Base-by-base conservation (phyloP, 2,797 vertebrate genomes). In the Rhinichthys osculus region DNA sequence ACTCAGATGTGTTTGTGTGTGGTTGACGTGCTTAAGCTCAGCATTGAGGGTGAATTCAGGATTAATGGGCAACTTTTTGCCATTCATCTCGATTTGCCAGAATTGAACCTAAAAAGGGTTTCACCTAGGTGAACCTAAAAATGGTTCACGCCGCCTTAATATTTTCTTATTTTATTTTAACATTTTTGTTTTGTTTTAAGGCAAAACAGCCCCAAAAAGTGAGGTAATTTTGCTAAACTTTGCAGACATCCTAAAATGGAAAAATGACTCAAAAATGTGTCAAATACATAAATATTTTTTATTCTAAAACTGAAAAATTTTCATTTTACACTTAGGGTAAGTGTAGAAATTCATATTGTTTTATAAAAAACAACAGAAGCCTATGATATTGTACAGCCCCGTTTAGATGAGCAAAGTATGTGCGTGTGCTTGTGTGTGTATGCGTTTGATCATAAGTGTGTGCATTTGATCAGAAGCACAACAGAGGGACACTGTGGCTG, bases 351-450 rank as follows among this genome's bases (percentile, higher is more conserved):
- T 40, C 40, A 27, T 40, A 40, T 23, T 17, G 21, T 54, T 74
- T 38, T 42, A 42, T 42, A 64, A 30, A 42, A 78, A 59, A 78
- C 23, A 42, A 42, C 8, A 42, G 54, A 78, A 42, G 76, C 76
- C 76, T 19, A 64, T 64, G 2, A 42, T 62, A 69, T 47, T 81
- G 30, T 16, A 47, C 42, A 67, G n/a, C n/a, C 86, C 66, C 40
- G 70, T 73, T 78, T 78, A 85, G 83, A 66, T 87, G 47, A 33
- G 42, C 6, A 71, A 27, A n/a, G n/a, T 86, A 85, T 85, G 85
- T 78, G 42, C 81, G 83, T 35, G 88, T 86, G 91, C 87, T 83
- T 81, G 88, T 89, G 91, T 91, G 90, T 90, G 83, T 86, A 54
- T 78, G 69, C 38, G 38, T 85, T 78, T 82, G 87, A 82, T 90